Evolutionary conservation across 2,888 invertebrate species (phyloP).

Genomic region (Sinohyriopsis cumingii): DNA sequence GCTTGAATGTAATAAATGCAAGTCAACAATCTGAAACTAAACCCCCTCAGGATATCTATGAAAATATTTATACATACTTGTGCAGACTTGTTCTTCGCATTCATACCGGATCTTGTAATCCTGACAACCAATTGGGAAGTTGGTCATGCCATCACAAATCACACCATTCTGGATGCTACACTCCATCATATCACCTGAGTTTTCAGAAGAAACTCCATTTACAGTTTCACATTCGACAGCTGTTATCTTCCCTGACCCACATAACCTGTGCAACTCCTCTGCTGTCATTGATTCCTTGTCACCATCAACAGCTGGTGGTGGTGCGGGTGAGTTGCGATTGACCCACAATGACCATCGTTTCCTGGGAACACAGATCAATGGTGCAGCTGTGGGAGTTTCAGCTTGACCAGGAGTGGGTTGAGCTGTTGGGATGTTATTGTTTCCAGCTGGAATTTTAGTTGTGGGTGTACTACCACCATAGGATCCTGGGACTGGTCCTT

Average conservation of each 20-base stretch:
- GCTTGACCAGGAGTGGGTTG: slow-evolving; percentile 1
- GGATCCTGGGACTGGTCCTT: slow-evolving; percentile 3
- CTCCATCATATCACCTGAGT: slow-evolving; percentile 42
- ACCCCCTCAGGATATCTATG: too few relatives aligned
- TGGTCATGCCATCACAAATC: slow-evolving; percentile 75
- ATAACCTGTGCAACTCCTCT: slow-evolving; percentile 43
- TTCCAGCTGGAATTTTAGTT: slow-evolving; percentile 6
- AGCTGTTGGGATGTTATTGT: slow-evolving; percentile 7
- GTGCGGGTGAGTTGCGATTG: slow-evolving; percentile 13
- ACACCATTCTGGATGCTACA: slow-evolving; percentile 80
- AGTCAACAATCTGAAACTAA: too few relatives aligned
- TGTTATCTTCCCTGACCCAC: slow-evolving; percentile 46
- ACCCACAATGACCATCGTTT: slow-evolving; percentile 32
- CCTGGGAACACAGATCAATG: slow-evolving; percentile 22
- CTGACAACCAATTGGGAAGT: slow-evolving; percentile 46
- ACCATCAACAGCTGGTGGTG: slow-evolving; percentile 15
- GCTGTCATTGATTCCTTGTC: slow-evolving; percentile 43
- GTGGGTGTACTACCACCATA: slow-evolving; percentile 13
- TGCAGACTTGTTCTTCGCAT: slow-evolving; percentile 43
- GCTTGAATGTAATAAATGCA: too few relatives aligned
- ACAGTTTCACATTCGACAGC: slow-evolving; percentile 58
- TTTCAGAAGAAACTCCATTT: slow-evolving; percentile 33
- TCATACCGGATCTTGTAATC: slow-evolving; percentile 63
- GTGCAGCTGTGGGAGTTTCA: slow-evolving; percentile 24
- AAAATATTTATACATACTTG: slow-evolving; percentile 19